A percentile compares a stretch with the other conserved stretches of the same genome.
Evolutionary conservation across 2,888 invertebrate species (phyloP).

Genomic region (Strigamia transsilvanica): DNA sequence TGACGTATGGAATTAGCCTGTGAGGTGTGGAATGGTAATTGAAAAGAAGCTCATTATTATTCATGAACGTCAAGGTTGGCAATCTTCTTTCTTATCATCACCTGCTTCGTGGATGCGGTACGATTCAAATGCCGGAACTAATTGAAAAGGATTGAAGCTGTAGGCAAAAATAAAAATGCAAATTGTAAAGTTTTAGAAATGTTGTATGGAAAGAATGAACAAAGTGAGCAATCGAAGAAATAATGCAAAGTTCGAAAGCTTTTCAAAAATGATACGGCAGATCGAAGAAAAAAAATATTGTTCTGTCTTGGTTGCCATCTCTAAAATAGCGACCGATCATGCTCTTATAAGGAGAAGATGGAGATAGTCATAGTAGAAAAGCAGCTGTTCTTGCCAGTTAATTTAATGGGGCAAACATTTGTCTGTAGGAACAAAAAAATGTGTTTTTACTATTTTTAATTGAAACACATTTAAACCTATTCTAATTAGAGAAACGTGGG

Average conservation of each 20-base stretch:
- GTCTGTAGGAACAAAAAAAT: background rate
- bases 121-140: conserved; percentile 29
- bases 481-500: background rate
- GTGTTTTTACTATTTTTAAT: background rate
- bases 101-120: conserved; percentile 7
- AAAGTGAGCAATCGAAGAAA: background rate
- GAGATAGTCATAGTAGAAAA: background rate
- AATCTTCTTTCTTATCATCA: conserved; percentile 31
- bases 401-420: conserved; percentile 35
- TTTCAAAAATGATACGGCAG: background rate
- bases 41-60: conserved; percentile 39
- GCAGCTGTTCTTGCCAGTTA: conserved; percentile 43
- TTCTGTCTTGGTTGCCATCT: background rate
- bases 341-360: conserved; percentile 11
- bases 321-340: conserved; percentile 21
- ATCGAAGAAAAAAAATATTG: background rate
- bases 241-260: background rate
- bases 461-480: background rate
- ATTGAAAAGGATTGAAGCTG: conserved; percentile 41
- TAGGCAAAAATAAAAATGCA: conserved; percentile 34
- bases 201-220: background rate
- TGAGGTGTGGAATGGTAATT: conserved; percentile 46
- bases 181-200: background rate
- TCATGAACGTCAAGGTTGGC: conserved; percentile 12
- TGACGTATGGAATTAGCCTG: conserved; percentile 24